phyloP scores from a whole-genome alignment of 2,888 invertebrate species.

The Sesamia inferens region DNA sequence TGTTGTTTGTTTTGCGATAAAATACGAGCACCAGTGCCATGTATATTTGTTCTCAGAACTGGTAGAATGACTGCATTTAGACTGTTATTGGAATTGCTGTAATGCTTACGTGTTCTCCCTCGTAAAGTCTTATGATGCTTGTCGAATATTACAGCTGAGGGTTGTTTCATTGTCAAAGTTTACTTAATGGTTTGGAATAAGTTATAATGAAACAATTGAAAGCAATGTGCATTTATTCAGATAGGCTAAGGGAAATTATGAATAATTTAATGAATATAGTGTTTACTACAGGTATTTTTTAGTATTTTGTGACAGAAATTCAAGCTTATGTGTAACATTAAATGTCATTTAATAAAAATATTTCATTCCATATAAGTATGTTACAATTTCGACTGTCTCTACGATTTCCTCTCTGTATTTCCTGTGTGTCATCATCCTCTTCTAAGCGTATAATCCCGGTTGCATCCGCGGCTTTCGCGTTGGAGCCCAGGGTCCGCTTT shows the following conservation, averaged over 20 bases:
- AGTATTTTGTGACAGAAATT: background rate
- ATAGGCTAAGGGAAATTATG: no score
- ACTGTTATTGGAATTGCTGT: constrained; percentile 37
- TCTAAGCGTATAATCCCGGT: no score
- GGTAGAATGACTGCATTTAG: constrained; percentile 29
- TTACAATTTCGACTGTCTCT: background rate
- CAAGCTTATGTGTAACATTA: background rate
- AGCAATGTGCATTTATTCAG: background rate
- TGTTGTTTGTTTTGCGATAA: constrained; percentile 58
- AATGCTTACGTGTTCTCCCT: constrained; percentile 21
- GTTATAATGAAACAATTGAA: background rate
- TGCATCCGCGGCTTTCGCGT: no score
- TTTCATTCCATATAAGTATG: background rate
- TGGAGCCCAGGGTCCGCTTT: no score
- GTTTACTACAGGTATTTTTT: background rate
- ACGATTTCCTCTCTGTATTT: constrained; percentile 12
- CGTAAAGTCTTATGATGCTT: constrained; percentile 18
- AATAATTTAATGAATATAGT: background rate
- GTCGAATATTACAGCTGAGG: constrained; percentile 9
- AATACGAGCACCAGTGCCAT: constrained; percentile 36
- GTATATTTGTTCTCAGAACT: constrained; percentile 48
- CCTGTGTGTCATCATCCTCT: no score
- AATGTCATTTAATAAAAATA: constrained; percentile 6
- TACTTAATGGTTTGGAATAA: background rate
- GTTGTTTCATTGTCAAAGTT: constrained; percentile 2